Conservation (phyloP, 2,113 vertebrate genomes). For the Oenanthe oenanthe region DNA sequence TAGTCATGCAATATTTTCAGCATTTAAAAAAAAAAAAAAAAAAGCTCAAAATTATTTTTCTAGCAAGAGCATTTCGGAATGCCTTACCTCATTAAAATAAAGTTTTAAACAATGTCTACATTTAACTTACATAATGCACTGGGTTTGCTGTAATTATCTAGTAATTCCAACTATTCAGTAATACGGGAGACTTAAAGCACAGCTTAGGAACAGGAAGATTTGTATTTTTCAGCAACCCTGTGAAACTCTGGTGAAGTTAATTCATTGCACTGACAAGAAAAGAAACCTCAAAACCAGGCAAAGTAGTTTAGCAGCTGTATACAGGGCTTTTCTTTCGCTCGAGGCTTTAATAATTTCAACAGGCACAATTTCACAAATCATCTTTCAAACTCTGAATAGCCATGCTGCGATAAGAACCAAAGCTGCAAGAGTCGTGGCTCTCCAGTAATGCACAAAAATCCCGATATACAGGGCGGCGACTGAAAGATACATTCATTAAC, state of each 20-base stretch:
- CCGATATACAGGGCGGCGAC: not conserved
- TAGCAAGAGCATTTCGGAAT: not conserved
- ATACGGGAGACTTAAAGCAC: conserved; percentile 9
- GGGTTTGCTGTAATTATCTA: conserved; percentile 31
- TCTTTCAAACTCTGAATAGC: not conserved
- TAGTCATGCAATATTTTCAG: not conserved
- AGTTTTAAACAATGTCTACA: conserved; percentile 17
- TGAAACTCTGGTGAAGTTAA: conserved; percentile 9
- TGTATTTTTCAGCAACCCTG: not conserved
- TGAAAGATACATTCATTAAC: not conserved
- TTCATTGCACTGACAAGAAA: not conserved
- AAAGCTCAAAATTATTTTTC: not conserved
- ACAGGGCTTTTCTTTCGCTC: not conserved
- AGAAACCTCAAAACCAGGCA: not conserved
- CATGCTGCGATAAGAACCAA: not conserved
- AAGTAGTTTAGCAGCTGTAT: not conserved
- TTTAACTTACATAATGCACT: conserved; percentile 33
- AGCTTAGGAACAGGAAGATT: conserved; percentile 22
- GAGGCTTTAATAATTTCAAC: not conserved
- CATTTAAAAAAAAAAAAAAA: not conserved
- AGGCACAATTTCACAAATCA: not conserved
- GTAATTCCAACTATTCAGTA: conserved; percentile 42
- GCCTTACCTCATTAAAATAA: conserved; percentile 6
- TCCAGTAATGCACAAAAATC: not conserved
- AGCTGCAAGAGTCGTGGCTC: not conserved